A percentile compares a stretch with the other conserved stretches of the same genome.
phyloP scores from a whole-genome alignment of 64 coral and sea anemone species.

The Dendrophyllia cribrosa region DNA sequence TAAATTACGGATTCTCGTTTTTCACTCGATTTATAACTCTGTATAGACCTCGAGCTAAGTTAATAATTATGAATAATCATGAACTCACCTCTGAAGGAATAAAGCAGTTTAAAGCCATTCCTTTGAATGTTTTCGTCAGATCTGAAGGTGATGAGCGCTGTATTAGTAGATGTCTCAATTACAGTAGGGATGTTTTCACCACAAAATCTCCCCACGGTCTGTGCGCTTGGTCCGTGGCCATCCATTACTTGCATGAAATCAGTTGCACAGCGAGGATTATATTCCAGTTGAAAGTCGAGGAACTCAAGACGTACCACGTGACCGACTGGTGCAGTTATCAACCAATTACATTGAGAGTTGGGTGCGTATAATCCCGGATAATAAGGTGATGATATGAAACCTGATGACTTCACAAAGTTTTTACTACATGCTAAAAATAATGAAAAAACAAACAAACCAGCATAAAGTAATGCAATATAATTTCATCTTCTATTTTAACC shows the following conservation, averaged over 20 bases:
- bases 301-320: constrained; percentile 26
- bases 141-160: neutral
- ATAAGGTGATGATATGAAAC: constrained; percentile 31
- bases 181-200: neutral
- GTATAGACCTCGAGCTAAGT: too few relatives aligned
- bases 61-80: too few relatives aligned
- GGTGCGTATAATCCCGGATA: constrained; percentile 24
- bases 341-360: constrained; percentile 1
- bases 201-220: constrained; percentile 13
- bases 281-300: constrained; percentile 22
- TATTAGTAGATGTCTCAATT: neutral
- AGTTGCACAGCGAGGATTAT: neutral
- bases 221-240: neutral
- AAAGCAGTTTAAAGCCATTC: constrained; percentile 3
- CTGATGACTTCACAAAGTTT: neutral
- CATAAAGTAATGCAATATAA: neutral
- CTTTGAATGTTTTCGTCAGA: neutral
- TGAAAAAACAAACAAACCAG: neutral
- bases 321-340: constrained; percentile 15
- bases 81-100: constrained; percentile 1
- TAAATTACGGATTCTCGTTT: too few relatives aligned
- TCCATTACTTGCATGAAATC: constrained; percentile 24
- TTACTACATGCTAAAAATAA: neutral
- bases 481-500: too few relatives aligned
- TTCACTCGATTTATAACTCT: too few relatives aligned